Evolutionary conservation across 2,888 invertebrate species (phyloP), one percentile per base, ranked within the genome.

Genomic region (Argynnis bischoffii): DNA sequence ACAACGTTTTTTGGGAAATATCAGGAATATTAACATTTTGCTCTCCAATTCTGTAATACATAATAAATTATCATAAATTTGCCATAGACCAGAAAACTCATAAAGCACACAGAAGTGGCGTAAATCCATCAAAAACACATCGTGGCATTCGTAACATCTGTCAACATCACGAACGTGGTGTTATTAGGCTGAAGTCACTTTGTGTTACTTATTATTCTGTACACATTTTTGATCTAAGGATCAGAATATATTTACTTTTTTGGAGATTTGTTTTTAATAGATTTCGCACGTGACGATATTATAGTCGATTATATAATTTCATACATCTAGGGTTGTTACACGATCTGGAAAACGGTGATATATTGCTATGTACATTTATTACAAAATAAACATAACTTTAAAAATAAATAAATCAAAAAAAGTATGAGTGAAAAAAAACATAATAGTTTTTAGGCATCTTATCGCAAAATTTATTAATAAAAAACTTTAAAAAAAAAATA

Each of bases 41-140:
- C 35, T 3, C 35, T 41, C 2, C 11, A 11, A 41, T 41, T 41
- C 11, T 11, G 8, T 41, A 41, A 41, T 47, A 47, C 21, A 47
- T 47, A 48, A 4, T 48, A n/a, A n/a, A 48, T 48, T 26, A 55
- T 41, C 55, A 59, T 47, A 59, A 59, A 48, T 48, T n/a, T 26
- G 26, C 26, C 59, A 59, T 48, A 59, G 59, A 59, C 26, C 48
- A 59, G 13, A 26, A 26, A 48, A 48, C 26, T 31, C 48, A 59
- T 59, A 59, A 59, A 59, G 26, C 48, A 59, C 59, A 26, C 21
- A 48, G 47, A 59, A 59, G 59, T 59, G 59, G 31, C 59, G 48
- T 35, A 61, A 18, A 61, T 61, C 65, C 54, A 66, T 66, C 65
- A 66, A 54, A 54, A 66, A 48, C 59, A 47, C 51, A 66, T 65